phyloP scores from a whole-genome alignment of 2,888 invertebrate genomes.

The Sinotaia quadrata region DNA sequence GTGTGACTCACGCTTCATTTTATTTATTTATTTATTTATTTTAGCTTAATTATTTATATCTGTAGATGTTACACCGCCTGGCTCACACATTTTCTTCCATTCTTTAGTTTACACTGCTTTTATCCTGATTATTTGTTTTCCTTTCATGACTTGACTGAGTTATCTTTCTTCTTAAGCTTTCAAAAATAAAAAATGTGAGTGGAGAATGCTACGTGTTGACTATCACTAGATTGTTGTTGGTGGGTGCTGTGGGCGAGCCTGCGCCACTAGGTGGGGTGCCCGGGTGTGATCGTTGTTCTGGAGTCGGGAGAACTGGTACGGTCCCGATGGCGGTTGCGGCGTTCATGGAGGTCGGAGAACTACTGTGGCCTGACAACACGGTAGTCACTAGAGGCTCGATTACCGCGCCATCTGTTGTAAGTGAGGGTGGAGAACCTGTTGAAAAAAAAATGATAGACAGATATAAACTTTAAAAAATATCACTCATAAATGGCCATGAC shows the following conservation, averaged over 20 bases:
- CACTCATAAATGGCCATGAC: too few relatives aligned
- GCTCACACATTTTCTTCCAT: too few relatives aligned
- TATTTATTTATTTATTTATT: too few relatives aligned
- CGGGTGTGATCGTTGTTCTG: constrained; percentile 55
- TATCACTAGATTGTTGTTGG: constrained; percentile 62
- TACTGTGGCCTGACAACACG: constrained; percentile 37
- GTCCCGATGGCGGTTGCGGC: constrained; percentile 26
- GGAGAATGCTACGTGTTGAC: constrained; percentile 59
- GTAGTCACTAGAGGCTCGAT: constrained; percentile 49
- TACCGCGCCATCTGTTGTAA: constrained; percentile 53
- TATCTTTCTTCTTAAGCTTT: too few relatives aligned
- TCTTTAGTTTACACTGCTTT: too few relatives aligned
- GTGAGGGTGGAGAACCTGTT: constrained; percentile 2
- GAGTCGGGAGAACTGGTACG: constrained; percentile 32
- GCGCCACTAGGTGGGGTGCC: constrained; percentile 50
- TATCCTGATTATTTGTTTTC: too few relatives aligned
- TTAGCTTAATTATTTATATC: too few relatives aligned
- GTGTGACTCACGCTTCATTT: too few relatives aligned
- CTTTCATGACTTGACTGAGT: too few relatives aligned
- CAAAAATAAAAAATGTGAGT: not conserved
- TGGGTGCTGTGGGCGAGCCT: constrained; percentile 50
- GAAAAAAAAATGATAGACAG: not conserved
- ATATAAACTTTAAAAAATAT: too few relatives aligned
- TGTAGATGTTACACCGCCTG: too few relatives aligned
- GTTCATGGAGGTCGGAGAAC: constrained; percentile 34